These are phyloP conservation scores for Ichneumoninae sp. DNA, from an alignment of 2,888 invertebrate species.

Conservation along the genomic window DNA sequence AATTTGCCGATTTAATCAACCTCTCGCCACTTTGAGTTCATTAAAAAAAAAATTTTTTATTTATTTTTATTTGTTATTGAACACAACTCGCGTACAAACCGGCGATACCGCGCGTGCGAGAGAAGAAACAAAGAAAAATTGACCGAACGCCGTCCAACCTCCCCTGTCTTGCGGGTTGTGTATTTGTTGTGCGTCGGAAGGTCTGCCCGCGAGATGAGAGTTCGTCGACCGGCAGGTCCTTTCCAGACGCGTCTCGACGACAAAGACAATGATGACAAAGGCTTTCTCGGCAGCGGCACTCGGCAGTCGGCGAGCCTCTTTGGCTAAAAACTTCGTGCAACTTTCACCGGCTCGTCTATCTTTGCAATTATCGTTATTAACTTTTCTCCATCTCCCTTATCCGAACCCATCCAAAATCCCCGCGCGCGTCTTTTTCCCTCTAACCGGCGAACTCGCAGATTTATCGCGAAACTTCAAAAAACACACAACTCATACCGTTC, in stretches of 20 bases:
- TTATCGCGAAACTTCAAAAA: constrained; percentile 10
- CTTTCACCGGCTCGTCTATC: neutral
- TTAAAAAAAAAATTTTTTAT: neutral
- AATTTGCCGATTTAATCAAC: constrained; percentile 58
- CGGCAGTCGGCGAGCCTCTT: neutral
- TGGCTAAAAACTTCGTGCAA: neutral
- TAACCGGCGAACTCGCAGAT: neutral
- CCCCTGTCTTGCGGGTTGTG: neutral
- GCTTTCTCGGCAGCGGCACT: neutral
- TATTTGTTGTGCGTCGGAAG: neutral
- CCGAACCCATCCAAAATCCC: no score
- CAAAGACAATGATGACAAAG: neutral
- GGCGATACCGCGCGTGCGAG: neutral
- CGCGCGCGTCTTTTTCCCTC: neutral
- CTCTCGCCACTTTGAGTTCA: constrained; percentile 31
- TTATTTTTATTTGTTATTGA: neutral
- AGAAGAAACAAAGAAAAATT: constrained; percentile 18
- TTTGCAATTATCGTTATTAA: neutral
- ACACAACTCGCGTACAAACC: constrained; percentile 16
- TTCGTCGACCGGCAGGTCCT: constrained; percentile 27
- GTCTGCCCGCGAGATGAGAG: constrained; percentile 19
- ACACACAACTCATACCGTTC: constrained; percentile 2
- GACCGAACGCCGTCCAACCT: neutral
- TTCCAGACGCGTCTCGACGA: constrained; percentile 7
- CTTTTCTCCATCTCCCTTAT: neutral